These are phyloP conservation scores for Lagopus leucura DNA, from an alignment of 2,113 vertebrate genomes.

Conservation along the genomic window DNA sequence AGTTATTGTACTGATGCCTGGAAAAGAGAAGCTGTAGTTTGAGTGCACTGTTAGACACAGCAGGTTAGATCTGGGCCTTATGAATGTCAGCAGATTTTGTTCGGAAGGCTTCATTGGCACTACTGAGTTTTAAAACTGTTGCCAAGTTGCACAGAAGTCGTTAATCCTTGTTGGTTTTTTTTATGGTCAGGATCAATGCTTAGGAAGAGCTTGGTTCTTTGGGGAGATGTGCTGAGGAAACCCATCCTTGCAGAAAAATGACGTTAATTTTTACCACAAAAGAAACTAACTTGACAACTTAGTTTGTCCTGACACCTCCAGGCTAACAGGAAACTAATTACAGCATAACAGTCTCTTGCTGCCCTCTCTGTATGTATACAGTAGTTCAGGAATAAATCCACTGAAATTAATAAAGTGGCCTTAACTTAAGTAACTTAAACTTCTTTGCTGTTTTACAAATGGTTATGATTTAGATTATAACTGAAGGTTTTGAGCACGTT, in stretches of 20 bases:
- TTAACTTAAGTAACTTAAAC: neutral
- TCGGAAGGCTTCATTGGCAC: neutral
- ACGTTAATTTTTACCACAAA: constrained; percentile 23
- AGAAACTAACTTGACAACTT: neutral
- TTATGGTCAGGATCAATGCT: constrained; percentile 14
- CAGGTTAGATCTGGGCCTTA: neutral
- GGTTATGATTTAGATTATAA: neutral
- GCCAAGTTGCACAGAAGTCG: constrained; percentile 13
- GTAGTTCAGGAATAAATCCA: neutral
- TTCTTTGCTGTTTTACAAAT: neutral
- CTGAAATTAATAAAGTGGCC: neutral
- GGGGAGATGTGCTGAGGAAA: neutral
- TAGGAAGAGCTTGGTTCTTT: neutral
- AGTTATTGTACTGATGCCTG: neutral
- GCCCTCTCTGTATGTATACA: neutral
- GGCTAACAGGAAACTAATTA: constrained; percentile 1
- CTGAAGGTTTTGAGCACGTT: neutral
- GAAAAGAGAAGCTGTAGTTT: neutral
- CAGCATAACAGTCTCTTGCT: neutral
- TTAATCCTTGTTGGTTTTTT: neutral
- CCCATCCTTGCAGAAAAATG: constrained; percentile 17
- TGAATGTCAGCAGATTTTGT: neutral
- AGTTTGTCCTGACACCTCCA: neutral
- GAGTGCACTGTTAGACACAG: neutral
- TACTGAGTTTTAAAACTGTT: neutral